Base-by-base conservation (phyloP, 92 coral and sea anemone species). In the Siderastrea siderea region DNA sequence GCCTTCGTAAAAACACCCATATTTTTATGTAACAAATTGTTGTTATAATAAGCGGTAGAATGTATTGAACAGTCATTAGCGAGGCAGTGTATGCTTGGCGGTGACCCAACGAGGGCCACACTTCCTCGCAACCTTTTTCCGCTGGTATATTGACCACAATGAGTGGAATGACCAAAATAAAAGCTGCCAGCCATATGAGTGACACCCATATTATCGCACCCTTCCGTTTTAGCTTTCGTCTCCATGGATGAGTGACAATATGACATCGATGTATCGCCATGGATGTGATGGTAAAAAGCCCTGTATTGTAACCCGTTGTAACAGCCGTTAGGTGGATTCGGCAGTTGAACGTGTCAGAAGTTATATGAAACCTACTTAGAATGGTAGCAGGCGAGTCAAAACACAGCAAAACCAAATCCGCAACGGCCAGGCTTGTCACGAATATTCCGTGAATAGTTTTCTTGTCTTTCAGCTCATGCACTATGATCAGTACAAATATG, bases 221-320 rank as follows among this genome's bases (percentile, higher is more conserved):
- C 48, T 52, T 85, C 4, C 50, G 55, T 47, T 66, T 74, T 26
- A 89, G 83, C 64, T 92, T 92, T 61, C 82, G 81, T 74, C 78
- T 92, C 71, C 87, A 92, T 13, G 95, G 95, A 46, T 89, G 77
- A 15, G 91, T 91, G 9, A 92, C 90, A 46, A 92, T 83, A 49
- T 81, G 71, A 58, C 91, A 92, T 2, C 95, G 93, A 53, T 89
- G 88, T 2, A 89, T 38, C 9, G 95, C 95, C 95, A 92, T 92
- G 16, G 93, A 89, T 13, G 93, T 86, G 76, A 92, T 77, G 6
- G 93, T 89, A 43, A 80, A 89, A 5, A 92, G 91, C 44, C 93
- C 90, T 17, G 87, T 86, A 69, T 90, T 90, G 81, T 90, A 93
- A 1, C 86, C 79, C 17, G 82, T 71, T 10, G 96, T 90, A 65